phyloP scores from a whole-genome alignment of 2,113 vertebrate species.

The Calidris pugnax region DNA sequence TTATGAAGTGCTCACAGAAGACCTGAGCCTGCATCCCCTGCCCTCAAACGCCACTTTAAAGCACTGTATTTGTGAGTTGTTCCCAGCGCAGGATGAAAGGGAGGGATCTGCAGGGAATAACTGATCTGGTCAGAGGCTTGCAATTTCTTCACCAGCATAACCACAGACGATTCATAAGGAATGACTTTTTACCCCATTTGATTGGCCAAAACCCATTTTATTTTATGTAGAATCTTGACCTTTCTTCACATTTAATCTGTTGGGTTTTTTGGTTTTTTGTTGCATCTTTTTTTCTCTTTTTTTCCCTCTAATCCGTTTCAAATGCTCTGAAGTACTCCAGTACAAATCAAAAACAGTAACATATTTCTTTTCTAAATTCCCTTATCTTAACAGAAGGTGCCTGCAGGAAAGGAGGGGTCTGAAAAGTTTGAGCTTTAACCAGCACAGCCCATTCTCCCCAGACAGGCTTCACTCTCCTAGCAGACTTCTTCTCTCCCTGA shows the following conservation, averaged over 20 bases:
- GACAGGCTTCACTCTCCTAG: neutral
- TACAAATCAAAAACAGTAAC: neutral
- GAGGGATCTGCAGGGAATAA: constrained; percentile 23
- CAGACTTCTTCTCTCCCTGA: neutral
- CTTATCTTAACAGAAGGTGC: neutral
- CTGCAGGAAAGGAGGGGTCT: neutral
- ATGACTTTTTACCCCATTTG: neutral
- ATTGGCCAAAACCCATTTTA: neutral
- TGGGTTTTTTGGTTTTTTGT: neutral
- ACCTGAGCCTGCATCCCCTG: constrained; percentile 16
- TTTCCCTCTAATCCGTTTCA: neutral
- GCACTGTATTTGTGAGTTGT: neutral
- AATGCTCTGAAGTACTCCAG: neutral
- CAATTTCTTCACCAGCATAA: neutral
- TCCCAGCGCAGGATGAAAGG: neutral
- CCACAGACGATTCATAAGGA: neutral
- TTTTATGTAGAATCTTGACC: neutral
- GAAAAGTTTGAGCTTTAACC: neutral
- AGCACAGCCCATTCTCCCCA: neutral
- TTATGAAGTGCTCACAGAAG: constrained; percentile 25
- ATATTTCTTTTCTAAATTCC: neutral
- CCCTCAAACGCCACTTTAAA: constrained; percentile 15
- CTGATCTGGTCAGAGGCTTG: neutral
- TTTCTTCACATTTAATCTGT: neutral
- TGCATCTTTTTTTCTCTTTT: neutral